Base-by-base conservation (phyloP, 30 jellyfish, hydroid and myxozoan genomes). In the Aurelia sp. region DNA sequence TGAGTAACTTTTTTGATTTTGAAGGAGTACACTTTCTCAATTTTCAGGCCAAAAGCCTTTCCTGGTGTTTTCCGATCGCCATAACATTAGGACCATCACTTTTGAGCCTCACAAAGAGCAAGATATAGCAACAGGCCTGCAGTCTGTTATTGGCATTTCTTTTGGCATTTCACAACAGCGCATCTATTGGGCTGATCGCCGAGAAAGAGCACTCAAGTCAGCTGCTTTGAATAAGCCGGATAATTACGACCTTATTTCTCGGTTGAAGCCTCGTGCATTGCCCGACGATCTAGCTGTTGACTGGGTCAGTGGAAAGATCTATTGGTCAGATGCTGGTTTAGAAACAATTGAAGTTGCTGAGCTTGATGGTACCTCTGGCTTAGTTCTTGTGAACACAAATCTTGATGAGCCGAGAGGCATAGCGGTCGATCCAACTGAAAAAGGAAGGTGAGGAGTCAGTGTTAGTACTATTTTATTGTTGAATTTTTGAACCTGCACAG, bases 221-320 rank as follows among this genome's bases (percentile, higher is more conserved):
- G 87, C 62, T 3, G 65, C 68, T n/a, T 50, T 90, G 65, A 68
- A 73, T 53, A 64, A 20, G 19, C 76, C 86, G 17, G 82, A 78
- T 19, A 83, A 13, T 40, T 18, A 58, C 48, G 64, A n/a, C 57
- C 71, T 19, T 8, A 91, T 89, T 11, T 27, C 66, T 7, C 55
- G 66, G 60, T 30, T 89, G 58, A 58, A 80, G 20, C 44, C 19
- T 68, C 79, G 92, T 37, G 58, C 92, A 44, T 78, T 73, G 11
- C 92, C 95, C 8, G 97, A 84, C 52, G 96, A 82, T 37, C 67
- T 90, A 16, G 95, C 96, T 71, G 87, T 90, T 44, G 97, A 90
- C 64, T 90, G 97, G 97, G 75, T 90, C 30, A 85, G 96, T 57
- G 86, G 93, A 78, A 90, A 90, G 64, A 83, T 90, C 31, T 90